Evolutionary conservation across 2,113 vertebrate species (phyloP).

Genomic region (Thunnus thynnus): DNA sequence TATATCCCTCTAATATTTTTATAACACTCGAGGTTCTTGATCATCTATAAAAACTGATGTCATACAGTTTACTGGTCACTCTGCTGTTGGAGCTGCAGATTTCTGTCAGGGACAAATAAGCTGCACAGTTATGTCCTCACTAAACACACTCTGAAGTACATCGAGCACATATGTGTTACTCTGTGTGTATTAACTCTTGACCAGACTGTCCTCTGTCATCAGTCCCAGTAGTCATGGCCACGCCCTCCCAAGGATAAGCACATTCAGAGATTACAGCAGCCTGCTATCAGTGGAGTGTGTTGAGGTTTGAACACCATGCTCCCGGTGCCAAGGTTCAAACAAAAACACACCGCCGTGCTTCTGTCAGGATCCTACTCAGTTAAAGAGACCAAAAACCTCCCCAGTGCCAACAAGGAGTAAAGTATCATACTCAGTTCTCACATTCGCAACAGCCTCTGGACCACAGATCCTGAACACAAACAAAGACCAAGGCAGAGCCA

Average conservation of each 20-base stretch:
- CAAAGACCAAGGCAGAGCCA: slow-evolving; percentile 53
- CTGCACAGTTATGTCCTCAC: neutral
- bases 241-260: slow-evolving; percentile 45
- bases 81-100: slow-evolving; percentile 1
- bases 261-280: slow-evolving; percentile 41
- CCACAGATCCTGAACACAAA: slow-evolving; percentile 59
- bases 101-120: neutral
- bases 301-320: slow-evolving; percentile 36
- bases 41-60: neutral
- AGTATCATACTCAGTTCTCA: slow-evolving; percentile 22
- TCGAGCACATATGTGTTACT: slow-evolving; percentile 29
- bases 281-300: slow-evolving; percentile 63
- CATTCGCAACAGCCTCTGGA: slow-evolving; percentile 31
- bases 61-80: too few relatives aligned
- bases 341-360: slow-evolving; percentile 15
- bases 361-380: neutral
- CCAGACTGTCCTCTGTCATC: slow-evolving; percentile 45
- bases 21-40: neutral
- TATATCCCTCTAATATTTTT: neutral
- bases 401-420: neutral
- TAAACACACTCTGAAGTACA: slow-evolving; percentile 25
- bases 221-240: slow-evolving; percentile 35
- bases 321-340: slow-evolving; percentile 68
- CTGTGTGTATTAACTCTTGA: slow-evolving; percentile 31
- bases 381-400: neutral